Percentiles rank a stretch among this genome's conserved stretches.
Conservation (phyloP, 2,888 invertebrate genomes). For the Hypsopygia costalis region DNA sequence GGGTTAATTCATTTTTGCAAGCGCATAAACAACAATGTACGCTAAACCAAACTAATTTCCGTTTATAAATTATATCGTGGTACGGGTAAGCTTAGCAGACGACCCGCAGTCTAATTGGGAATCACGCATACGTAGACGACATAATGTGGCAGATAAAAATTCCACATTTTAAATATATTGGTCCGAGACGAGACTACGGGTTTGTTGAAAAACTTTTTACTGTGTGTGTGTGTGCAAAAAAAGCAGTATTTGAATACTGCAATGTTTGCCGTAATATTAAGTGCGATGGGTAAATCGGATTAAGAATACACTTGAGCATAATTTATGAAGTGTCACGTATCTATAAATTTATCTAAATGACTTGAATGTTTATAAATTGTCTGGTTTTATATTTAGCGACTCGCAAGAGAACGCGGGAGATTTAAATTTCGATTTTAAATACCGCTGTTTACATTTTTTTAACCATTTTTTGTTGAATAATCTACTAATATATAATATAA, state of each 20-base stretch:
- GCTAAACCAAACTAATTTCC: neutral
- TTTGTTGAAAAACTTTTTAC: slow-evolving; percentile 16
- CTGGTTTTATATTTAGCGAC: too few species aligned
- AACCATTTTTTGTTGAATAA: too few species aligned
- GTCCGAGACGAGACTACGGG: slow-evolving; percentile 22
- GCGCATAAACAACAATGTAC: neutral
- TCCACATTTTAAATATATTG: slow-evolving; percentile 47
- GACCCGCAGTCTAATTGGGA: slow-evolving; percentile 50
- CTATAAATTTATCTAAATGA: neutral
- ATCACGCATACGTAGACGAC: slow-evolving; percentile 54
- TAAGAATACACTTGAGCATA: neutral
- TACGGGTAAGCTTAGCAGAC: slow-evolving; percentile 24
- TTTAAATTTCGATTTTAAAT: too few species aligned
- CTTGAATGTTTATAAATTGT: too few species aligned
- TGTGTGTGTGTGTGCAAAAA: slow-evolving; percentile 15
- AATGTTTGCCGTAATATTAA: neutral
- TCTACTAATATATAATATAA: too few species aligned
- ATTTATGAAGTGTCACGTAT: neutral
- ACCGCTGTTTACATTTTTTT: too few species aligned
- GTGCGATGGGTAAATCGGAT: neutral
- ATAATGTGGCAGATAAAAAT: slow-evolving; percentile 62
- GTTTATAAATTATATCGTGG: neutral
- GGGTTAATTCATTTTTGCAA: too few species aligned
- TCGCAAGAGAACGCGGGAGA: too few species aligned
- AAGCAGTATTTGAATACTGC: slow-evolving; percentile 15